Conservation (phyloP, 2,888 invertebrate genomes). For the Sylvicola cinctus region DNA sequence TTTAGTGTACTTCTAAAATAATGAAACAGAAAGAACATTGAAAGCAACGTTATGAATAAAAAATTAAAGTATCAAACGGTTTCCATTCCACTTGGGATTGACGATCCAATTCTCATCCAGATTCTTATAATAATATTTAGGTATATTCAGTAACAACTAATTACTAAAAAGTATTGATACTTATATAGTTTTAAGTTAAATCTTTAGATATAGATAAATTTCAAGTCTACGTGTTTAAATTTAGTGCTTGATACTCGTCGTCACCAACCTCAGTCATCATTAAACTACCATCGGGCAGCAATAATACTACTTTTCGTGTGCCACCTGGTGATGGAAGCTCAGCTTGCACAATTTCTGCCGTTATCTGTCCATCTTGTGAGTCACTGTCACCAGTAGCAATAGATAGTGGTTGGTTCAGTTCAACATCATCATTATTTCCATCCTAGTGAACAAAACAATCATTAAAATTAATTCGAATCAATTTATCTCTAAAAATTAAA, state of each 20-base stretch:
- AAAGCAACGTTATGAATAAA: too few relatives aligned
- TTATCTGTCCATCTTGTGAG: constrained; percentile 51
- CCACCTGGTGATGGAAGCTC: constrained; percentile 70
- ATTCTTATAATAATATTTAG: too few relatives aligned
- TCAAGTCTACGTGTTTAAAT: constrained; percentile 8
- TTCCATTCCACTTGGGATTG: too few relatives aligned
- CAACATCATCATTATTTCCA: background rate
- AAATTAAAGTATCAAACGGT: too few relatives aligned
- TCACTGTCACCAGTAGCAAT: constrained; percentile 13
- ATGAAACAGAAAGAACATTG: too few relatives aligned
- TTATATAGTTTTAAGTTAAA: too few relatives aligned
- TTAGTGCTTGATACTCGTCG: constrained; percentile 42
- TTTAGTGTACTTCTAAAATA: too few relatives aligned
- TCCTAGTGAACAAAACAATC: background rate
- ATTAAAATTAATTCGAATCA: background rate
- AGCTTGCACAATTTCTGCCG: constrained; percentile 69
- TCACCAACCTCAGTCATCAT: constrained; percentile 77
- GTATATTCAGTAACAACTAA: too few relatives aligned
- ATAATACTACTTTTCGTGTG: constrained; percentile 61
- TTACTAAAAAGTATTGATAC: too few relatives aligned
- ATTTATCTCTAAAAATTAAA: constrained; percentile 6
- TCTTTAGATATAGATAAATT: too few relatives aligned
- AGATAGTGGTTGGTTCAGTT: constrained; percentile 6
- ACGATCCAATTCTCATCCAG: too few relatives aligned
- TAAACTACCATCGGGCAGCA: constrained; percentile 64